Conservation (phyloP, 2,113 vertebrate genomes). For the Cyphomyrus plagiostoma region DNA sequence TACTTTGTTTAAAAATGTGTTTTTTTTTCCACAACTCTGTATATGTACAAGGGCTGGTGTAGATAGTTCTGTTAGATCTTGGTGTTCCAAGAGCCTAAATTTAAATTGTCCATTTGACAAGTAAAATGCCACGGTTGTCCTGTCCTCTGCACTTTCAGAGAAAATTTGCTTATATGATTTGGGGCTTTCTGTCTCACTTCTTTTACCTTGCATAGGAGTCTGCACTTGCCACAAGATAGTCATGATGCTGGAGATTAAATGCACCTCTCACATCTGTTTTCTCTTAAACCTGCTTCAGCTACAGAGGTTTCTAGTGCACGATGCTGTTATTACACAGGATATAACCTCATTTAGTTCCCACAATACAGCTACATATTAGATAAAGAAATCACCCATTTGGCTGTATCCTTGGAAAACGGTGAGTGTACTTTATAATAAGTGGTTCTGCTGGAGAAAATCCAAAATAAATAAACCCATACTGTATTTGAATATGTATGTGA, state of each 20-base stretch:
- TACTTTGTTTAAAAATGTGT: background rate
- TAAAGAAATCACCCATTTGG: background rate
- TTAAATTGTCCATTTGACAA: background rate
- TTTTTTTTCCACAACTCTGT: background rate
- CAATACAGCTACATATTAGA: background rate
- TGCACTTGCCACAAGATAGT: background rate
- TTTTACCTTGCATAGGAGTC: background rate
- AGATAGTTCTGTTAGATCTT: background rate
- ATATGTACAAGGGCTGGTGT: background rate
- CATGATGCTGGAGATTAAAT: background rate
- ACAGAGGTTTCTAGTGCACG: background rate
- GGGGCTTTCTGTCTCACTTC: background rate
- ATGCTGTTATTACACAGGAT: background rate
- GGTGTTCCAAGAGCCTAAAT: background rate
- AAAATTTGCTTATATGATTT: background rate
- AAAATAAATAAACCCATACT: background rate
- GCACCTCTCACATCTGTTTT: background rate
- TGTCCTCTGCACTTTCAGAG: background rate
- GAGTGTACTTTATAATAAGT: background rate
- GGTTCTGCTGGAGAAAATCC: background rate
- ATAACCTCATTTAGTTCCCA: background rate
- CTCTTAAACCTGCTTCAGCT: background rate
- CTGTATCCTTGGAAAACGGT: background rate
- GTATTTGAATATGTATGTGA: background rate
- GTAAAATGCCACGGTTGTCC: background rate